A percentile compares a stretch with the other conserved stretches of the same genome.
These are phyloP conservation scores for Carduelis carduelis DNA, from an alignment of 2,797 vertebrate species.

Conservation along the genomic window DNA sequence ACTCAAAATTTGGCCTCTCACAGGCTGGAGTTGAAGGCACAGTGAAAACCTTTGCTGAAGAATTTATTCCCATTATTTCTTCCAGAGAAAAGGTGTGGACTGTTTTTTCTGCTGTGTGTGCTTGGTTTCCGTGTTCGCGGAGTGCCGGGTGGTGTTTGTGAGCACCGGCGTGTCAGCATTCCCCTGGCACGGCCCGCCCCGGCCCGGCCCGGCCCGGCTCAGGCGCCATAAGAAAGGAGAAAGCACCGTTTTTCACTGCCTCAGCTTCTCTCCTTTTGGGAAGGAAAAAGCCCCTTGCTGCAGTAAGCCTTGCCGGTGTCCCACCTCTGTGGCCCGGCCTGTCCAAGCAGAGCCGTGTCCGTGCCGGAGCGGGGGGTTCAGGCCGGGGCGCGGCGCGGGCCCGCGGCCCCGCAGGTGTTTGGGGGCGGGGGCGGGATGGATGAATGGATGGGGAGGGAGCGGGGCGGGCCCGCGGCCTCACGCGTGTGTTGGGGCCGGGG, in stretches of 20 bases:
- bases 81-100: neutral
- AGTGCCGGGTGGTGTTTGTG: neutral
- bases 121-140: neutral
- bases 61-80: neutral
- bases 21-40: neutral
- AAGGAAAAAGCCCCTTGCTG: neutral
- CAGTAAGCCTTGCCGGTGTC: neutral
- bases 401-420: no score
- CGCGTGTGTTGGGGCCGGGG: no score
- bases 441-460: no score
- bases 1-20: neutral
- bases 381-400: neutral
- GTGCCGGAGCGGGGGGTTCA: neutral
- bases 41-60: neutral
- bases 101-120: neutral
- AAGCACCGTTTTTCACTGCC: neutral
- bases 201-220: rapidly evolving
- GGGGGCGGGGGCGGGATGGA: no score
- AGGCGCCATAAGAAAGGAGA: rapidly evolving
- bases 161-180: rapidly evolving
- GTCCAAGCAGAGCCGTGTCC: neutral
- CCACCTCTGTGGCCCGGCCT: neutral
- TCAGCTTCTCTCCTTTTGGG: neutral
- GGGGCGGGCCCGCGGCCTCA: no score
- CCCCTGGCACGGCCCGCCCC: neutral